Conservation (phyloP, 2,113 vertebrate species). For the Acinonyx jubatus region DNA sequence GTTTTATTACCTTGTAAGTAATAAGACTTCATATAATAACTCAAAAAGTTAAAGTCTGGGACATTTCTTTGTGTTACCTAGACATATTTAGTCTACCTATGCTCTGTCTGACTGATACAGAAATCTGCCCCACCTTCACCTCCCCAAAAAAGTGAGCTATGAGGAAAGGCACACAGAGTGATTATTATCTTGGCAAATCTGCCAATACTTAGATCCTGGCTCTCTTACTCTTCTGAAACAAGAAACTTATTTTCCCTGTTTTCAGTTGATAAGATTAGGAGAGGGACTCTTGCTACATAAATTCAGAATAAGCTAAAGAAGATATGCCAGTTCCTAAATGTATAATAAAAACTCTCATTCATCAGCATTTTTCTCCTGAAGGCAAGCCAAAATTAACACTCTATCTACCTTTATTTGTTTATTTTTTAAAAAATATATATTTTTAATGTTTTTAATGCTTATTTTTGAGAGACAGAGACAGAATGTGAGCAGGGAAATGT, state of each 20-base stretch:
- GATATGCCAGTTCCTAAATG: background rate
- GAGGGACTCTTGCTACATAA: background rate
- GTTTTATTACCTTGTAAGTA: background rate
- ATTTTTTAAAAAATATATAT: no score
- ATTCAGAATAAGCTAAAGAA: background rate
- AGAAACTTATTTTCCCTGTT: background rate
- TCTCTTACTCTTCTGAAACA: background rate
- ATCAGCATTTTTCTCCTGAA: background rate
- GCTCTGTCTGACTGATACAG: background rate
- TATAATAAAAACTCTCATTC: background rate
- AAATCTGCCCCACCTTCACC: background rate
- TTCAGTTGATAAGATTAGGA: background rate
- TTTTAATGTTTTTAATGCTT: no score
- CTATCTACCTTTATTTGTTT: background rate
- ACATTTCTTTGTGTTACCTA: background rate
- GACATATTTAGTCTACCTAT: background rate
- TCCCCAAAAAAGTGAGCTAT: background rate
- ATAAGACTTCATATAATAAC: background rate
- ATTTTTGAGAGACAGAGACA: no score
- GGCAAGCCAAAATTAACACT: background rate
- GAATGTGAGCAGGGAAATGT: no score
- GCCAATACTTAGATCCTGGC: background rate
- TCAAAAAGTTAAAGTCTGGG: background rate
- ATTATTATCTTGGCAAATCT: background rate
- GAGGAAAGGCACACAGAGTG: background rate